Percentiles rank a stretch among this genome's conserved stretches.
Conservation (phyloP, 2,797 vertebrate species). For the Mus minutoides region DNA sequence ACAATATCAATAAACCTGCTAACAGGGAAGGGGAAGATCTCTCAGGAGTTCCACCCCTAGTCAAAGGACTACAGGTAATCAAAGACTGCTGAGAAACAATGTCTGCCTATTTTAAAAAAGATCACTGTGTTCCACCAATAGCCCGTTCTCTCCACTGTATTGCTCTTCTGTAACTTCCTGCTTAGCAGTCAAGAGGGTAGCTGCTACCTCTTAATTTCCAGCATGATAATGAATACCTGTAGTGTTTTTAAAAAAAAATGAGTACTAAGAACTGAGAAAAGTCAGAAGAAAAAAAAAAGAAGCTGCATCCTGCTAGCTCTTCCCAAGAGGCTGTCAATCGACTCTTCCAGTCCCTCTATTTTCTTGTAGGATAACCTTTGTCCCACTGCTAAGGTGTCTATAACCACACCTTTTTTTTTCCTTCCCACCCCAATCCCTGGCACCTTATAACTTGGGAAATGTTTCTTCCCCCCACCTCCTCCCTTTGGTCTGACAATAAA, state of each 20-base stretch:
- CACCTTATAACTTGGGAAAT: constrained; percentile 41
- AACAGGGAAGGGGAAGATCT: neutral
- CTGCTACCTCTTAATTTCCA: neutral
- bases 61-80: neutral
- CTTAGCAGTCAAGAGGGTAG: constrained; percentile 5
- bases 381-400: constrained; percentile 3
- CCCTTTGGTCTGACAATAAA: constrained; percentile 28
- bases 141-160: neutral
- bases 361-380: neutral
- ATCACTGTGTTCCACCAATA: neutral
- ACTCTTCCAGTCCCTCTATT: neutral
- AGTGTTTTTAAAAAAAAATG: neutral
- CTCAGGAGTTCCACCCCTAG: no score
- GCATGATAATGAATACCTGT: neutral
- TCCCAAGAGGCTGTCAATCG: neutral
- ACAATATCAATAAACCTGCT: neutral
- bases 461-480: neutral
- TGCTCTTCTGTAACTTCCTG: neutral
- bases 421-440: neutral
- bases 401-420: constrained; percentile 35
- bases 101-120: neutral
- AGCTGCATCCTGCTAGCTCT: neutral
- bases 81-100: neutral
- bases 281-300: neutral
- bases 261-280: neutral